Evolutionary conservation across 1,140 invertebrate genomes (phyloP).

Genomic region (Papilio glaucus): DNA sequence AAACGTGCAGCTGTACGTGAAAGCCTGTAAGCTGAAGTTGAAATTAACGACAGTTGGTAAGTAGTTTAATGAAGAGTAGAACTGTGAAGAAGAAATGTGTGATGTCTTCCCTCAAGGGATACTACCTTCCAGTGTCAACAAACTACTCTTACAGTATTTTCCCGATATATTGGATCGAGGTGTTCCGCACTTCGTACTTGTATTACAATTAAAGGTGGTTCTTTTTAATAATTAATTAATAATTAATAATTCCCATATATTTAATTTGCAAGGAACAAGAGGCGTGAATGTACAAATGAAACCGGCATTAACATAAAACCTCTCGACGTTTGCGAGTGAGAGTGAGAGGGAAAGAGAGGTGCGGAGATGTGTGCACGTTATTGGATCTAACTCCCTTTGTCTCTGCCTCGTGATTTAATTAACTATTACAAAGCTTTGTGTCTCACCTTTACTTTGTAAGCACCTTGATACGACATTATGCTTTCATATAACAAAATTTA

Average conservation of each 20-base stretch:
- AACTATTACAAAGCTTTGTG: slow-evolving; percentile 29
- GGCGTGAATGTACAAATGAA: neutral
- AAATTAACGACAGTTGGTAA: no score
- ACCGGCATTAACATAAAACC: slow-evolving; percentile 9
- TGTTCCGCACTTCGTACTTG: neutral
- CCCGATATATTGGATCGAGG: neutral
- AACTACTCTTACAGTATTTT: neutral
- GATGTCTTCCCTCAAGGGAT: no score
- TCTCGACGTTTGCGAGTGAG: neutral
- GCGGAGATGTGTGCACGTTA: slow-evolving; percentile 22
- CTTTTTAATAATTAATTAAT: no score
- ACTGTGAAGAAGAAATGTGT: neutral
- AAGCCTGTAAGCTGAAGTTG: no score
- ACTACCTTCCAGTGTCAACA: neutral
- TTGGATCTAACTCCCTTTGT: slow-evolving; percentile 31
- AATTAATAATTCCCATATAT: no score
- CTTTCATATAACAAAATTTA: neutral
- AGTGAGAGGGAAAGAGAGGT: neutral
- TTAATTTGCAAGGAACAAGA: no score
- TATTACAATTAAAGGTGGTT: slow-evolving; percentile 1
- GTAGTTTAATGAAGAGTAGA: neutral
- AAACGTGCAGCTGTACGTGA: no score
- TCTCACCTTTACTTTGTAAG: slow-evolving; percentile 24
- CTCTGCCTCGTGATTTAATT: slow-evolving; percentile 34
- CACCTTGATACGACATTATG: neutral